Evolutionary conservation across 2,113 vertebrate species (phyloP).

Genomic region (Pomatostomus ruficeps): DNA sequence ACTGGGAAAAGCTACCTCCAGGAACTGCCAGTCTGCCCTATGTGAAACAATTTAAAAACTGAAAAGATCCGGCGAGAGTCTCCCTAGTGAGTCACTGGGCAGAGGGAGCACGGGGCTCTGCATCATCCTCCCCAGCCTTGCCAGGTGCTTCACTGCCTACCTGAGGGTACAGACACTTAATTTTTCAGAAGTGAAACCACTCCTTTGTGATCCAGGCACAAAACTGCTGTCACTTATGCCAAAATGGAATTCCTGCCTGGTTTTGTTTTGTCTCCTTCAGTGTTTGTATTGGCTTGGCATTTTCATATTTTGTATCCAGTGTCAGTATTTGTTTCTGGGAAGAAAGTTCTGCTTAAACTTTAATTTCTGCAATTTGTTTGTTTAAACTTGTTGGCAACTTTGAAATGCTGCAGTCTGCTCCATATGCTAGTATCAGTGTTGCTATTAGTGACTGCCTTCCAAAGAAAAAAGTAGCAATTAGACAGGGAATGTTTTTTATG

Average conservation of each 20-base stretch:
- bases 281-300: constrained; percentile 52
- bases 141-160: background rate
- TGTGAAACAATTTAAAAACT: background rate
- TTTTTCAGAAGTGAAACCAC: background rate
- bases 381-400: constrained; percentile 48
- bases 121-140: background rate
- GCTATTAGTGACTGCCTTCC: background rate
- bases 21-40: background rate
- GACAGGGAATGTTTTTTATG: background rate
- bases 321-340: constrained; percentile 49
- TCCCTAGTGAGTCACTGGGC: background rate
- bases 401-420: background rate
- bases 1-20: background rate
- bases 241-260: constrained; percentile 35
- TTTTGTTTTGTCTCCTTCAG: constrained; percentile 43
- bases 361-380: constrained; percentile 56
- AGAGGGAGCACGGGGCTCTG: background rate
- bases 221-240: background rate
- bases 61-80: background rate
- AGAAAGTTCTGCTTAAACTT: constrained; percentile 40
- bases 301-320: constrained; percentile 43
- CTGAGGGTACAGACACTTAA: background rate
- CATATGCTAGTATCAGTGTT: background rate
- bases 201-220: background rate
- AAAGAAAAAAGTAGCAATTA: background rate